These are phyloP conservation scores for Eupithecia subumbrata DNA, from an alignment of 2,888 invertebrate genomes.

Conservation along the genomic window DNA sequence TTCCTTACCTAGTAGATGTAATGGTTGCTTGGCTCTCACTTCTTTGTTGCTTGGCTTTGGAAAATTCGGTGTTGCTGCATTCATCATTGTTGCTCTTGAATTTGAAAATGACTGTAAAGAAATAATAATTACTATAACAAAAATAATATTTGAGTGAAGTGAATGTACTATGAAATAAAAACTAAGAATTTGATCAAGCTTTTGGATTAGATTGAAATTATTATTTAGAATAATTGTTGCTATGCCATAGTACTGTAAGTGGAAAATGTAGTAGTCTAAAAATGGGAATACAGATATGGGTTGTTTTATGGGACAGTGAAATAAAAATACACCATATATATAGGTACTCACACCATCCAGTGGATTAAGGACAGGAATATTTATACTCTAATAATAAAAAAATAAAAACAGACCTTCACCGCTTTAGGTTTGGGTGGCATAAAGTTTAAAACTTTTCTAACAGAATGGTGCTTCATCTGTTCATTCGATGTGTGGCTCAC, in stretches of 20 bases:
- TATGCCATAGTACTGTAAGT: neutral
- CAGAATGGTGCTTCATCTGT: constrained; percentile 61
- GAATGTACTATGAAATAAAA: neutral
- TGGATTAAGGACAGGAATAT: neutral
- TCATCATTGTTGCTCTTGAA: constrained; percentile 53
- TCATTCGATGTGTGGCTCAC: constrained; percentile 64
- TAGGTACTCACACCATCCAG: neutral
- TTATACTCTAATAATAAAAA: neutral
- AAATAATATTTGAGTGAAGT: neutral
- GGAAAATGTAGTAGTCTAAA: too few species aligned
- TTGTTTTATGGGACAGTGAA: neutral
- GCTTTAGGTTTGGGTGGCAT: constrained; percentile 55
- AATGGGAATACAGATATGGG: neutral
- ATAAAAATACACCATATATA: neutral
- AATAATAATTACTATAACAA: neutral
- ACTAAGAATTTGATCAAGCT: neutral
- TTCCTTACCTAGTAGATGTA: constrained; percentile 58
- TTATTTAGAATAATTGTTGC: neutral
- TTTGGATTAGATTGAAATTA: neutral
- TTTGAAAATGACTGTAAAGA: constrained; percentile 54
- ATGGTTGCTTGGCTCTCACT: constrained; percentile 60
- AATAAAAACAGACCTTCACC: constrained; percentile 28
- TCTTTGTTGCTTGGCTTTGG: constrained; percentile 67
- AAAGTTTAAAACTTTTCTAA: constrained; percentile 73
- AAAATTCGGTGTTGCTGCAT: constrained; percentile 62